phyloP scores from a whole-genome alignment of 2,888 invertebrate genomes.

The Drosophila macrospina region DNA sequence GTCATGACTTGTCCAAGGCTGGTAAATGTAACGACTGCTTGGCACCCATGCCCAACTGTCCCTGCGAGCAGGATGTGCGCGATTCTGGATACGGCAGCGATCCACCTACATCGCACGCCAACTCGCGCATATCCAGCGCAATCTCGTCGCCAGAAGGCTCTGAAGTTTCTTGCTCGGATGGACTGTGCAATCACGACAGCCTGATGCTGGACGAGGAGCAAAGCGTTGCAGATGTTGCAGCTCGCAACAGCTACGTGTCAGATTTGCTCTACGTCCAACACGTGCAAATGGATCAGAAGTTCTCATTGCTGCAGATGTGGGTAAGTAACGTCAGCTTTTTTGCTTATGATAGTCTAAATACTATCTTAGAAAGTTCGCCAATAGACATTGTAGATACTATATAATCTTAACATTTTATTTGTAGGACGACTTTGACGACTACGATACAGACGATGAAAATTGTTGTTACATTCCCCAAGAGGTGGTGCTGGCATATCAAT shows the following conservation, averaged over 20 bases:
- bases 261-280: constrained; percentile 59
- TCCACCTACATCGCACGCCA: constrained; percentile 86
- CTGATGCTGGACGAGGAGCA: constrained; percentile 64
- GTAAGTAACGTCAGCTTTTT: constrained; percentile 46
- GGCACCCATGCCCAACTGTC: constrained; percentile 78
- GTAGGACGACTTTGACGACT: constrained; percentile 92
- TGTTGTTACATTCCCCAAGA: constrained; percentile 93
- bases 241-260: constrained; percentile 59
- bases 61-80: constrained; percentile 87
- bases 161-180: constrained; percentile 95
- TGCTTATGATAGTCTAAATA: too few relatives aligned
- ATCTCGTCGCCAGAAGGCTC: constrained; percentile 95
- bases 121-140: constrained; percentile 90
- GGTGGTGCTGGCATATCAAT: constrained; percentile 94
- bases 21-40: constrained; percentile 81
- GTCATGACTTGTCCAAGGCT: constrained; percentile 37
- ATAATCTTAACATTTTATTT: constrained; percentile 2
- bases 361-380: too few relatives aligned
- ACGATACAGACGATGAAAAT: constrained; percentile 92
- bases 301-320: constrained; percentile 75
- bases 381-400: background rate
- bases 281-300: constrained; percentile 57
- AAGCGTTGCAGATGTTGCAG: constrained; percentile 67
- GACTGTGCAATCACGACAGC: constrained; percentile 91
- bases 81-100: constrained; percentile 96